Evolutionary conservation across 2,113 vertebrate genomes (phyloP).

Genomic region (Chelonoidis abingdonii): DNA sequence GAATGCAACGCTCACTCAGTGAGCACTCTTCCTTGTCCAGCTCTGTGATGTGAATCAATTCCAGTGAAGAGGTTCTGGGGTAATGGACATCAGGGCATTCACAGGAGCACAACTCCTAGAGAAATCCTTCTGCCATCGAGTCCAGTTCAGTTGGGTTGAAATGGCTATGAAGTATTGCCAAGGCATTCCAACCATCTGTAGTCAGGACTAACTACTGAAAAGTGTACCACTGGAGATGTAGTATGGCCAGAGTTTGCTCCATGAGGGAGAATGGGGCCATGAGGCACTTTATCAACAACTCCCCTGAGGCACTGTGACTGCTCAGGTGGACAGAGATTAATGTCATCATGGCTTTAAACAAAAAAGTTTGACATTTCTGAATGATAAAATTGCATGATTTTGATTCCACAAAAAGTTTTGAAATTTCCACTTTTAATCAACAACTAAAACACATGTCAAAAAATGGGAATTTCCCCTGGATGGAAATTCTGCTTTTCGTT

Average conservation of each 20-base stretch:
- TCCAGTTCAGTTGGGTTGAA: not conserved
- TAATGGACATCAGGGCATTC: accelerated
- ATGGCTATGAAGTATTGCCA: not conserved
- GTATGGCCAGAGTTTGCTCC: not conserved
- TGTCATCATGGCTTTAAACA: not conserved
- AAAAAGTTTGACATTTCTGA: not conserved
- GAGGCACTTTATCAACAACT: not conserved
- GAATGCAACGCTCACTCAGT: not conserved
- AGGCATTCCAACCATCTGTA: accelerated
- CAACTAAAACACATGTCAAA: not conserved
- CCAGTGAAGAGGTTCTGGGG: not conserved
- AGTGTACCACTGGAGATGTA: accelerated
- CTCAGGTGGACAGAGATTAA: not conserved
- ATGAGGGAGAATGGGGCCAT: not conserved
- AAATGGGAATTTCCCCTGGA: conserved; percentile 13
- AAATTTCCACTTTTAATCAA: conserved; percentile 10
- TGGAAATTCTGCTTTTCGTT: conserved; percentile 17
- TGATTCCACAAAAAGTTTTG: not conserved
- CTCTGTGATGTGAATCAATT: not conserved
- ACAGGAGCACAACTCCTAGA: not conserved
- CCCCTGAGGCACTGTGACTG: not conserved
- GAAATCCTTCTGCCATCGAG: not conserved
- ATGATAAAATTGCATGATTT: not conserved
- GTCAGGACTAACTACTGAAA: accelerated
- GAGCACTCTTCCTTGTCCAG: not conserved